These are phyloP conservation scores for Gymnodraco acuticeps DNA, from an alignment of 2,797 vertebrate species.

Conservation along the genomic window DNA sequence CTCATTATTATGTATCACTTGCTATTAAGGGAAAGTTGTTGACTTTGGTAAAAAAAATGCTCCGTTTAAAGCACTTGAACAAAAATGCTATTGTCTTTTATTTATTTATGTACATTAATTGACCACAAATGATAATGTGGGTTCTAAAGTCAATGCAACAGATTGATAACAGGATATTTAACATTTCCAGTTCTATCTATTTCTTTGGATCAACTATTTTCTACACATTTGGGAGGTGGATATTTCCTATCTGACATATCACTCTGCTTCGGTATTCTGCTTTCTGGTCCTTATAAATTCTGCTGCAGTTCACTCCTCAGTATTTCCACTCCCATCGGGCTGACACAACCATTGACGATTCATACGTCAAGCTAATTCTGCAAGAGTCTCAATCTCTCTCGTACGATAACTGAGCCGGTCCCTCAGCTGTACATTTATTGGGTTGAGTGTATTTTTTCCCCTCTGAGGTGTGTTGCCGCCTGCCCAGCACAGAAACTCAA, in stretches of 20 bases:
- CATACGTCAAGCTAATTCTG: constrained; percentile 52
- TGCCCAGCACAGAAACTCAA: constrained; percentile 62
- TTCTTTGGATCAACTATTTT: constrained; percentile 3
- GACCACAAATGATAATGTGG: too few species aligned
- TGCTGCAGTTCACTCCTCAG: constrained; percentile 25
- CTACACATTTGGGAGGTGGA: constrained; percentile 3
- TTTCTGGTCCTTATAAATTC: constrained; percentile 18
- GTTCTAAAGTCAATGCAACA: not conserved
- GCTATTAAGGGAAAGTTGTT: not conserved
- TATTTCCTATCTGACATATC: constrained; percentile 14
- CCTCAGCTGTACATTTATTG: constrained; percentile 55
- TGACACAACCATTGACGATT: constrained; percentile 42
- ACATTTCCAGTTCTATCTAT: not conserved
- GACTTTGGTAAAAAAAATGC: not conserved
- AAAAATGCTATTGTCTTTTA: too few species aligned
- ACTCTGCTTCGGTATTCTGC: constrained; percentile 10
- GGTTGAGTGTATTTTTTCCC: constrained; percentile 32
- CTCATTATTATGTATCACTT: not conserved
- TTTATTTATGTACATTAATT: too few species aligned
- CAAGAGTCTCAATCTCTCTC: constrained; percentile 42
- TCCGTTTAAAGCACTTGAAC: not conserved
- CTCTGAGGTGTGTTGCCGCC: constrained; percentile 39
- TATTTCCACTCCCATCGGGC: constrained; percentile 24
- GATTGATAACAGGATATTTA: not conserved
- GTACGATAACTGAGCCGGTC: constrained; percentile 27